Evolutionary conservation across 2,797 vertebrate species (phyloP).

Genomic region (Agapornis canus): DNA sequence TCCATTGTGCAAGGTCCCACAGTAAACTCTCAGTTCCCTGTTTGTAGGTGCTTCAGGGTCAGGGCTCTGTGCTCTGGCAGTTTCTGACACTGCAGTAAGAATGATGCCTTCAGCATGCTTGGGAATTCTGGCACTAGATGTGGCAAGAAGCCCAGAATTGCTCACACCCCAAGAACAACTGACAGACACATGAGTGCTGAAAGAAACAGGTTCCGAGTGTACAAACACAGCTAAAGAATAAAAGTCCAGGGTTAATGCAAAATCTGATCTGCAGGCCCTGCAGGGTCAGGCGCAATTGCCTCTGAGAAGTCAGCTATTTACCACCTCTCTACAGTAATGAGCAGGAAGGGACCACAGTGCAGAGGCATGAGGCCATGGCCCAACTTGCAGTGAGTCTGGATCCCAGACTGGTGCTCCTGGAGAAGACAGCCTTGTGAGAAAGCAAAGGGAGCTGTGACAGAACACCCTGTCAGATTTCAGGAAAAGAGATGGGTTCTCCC

Average conservation of each 20-base stretch:
- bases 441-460: neutral
- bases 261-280: neutral
- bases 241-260: neutral
- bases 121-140: neutral
- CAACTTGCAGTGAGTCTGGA: neutral
- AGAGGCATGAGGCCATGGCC: neutral
- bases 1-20: rapidly evolving
- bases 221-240: neutral
- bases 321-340: neutral
- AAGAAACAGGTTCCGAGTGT: neutral
- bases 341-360: neutral
- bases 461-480: neutral
- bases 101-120: neutral
- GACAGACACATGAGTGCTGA: neutral
- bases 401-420: neutral
- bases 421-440: neutral
- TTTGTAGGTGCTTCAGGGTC: neutral
- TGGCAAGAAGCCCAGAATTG: neutral
- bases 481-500: neutral
- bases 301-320: neutral
- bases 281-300: neutral
- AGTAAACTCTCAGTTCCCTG: neutral
- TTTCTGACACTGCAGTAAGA: neutral
- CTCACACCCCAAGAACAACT: neutral
- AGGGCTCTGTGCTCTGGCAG: neutral